A percentile compares a stretch with the other conserved stretches of the same genome.
These are phyloP conservation scores for Chelonoidis abingdonii DNA, from an alignment of 2,113 vertebrate species.

Conservation along the genomic window DNA sequence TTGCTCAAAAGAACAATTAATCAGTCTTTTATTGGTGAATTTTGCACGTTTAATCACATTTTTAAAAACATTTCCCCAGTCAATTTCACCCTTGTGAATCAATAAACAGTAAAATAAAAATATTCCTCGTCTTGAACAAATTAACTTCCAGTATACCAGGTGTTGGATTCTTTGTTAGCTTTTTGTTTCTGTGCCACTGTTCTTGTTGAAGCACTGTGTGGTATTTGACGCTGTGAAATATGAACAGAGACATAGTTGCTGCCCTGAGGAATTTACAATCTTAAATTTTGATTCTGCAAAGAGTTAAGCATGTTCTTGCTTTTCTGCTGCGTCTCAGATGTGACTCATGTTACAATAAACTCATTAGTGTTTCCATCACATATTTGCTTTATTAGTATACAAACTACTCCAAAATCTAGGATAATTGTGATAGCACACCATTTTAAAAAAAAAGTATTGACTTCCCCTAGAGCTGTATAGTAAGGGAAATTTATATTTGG, in stretches of 20 bases:
- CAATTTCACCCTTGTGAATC: background rate
- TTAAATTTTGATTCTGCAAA: too few relatives aligned
- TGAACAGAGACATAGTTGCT: background rate
- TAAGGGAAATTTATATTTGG: too few relatives aligned
- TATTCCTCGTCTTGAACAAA: background rate
- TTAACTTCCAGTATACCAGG: background rate
- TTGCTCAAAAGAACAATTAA: background rate
- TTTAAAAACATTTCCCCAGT: background rate
- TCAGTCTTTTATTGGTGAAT: background rate
- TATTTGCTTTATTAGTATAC: too few relatives aligned
- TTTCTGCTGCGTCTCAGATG: too few relatives aligned
- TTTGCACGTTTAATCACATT: background rate
- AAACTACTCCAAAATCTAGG: too few relatives aligned
- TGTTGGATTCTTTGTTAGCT: background rate
- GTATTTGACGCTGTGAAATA: background rate
- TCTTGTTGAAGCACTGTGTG: background rate
- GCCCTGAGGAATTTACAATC: too few relatives aligned
- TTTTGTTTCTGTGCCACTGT: background rate
- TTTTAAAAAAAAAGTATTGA: too few relatives aligned
- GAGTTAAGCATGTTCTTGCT: too few relatives aligned
- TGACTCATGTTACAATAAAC: too few relatives aligned
- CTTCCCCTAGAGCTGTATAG: too few relatives aligned
- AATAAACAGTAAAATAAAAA: background rate
- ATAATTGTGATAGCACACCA: too few relatives aligned
- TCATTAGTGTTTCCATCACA: too few relatives aligned